Base-by-base conservation (phyloP, 35 echinoderm and acorn worm species). In the Strongylocentrotus purpuratus region DNA sequence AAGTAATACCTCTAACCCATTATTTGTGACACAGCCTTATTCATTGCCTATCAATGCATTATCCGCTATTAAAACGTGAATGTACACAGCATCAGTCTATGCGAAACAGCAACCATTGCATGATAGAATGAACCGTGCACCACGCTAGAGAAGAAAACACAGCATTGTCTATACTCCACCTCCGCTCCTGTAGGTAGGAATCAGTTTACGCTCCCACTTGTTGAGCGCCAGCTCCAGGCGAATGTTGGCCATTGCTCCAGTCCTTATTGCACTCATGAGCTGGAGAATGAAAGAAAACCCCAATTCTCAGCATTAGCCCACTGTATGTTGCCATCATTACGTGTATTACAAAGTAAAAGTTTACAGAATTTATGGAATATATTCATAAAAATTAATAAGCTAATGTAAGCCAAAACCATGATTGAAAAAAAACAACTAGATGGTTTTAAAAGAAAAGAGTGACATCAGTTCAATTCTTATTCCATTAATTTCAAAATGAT, bases 181-280 rank as follows among this genome's bases (percentile, higher is more conserved):
- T 60, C 97, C 97, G 88, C 97, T 97, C n/a, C 96, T 95, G 48
- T 96, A 92, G 10, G 98, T 97, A 8, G 97, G 60, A 31, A 97
- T 99, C 0, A 93, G 92, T 85, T 95, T 96, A 46, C 97, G 95
- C 46, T 98, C 98, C 87, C 95, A 95, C 87, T 94, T 97, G 48
- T 94, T 97, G 52, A 99, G 95, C n/a, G 96, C 98, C 12, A 94
- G 97, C 94, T 97, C 97, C 28, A 99, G 95, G 20, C 98, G 95
- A 78, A 97, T 94, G 88, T 99, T 97, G 35, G 98, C 96, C 95
- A 98, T 96, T 41, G 98, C 97, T 45, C 98, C 98, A 32, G 97
- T 99, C 90, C 95, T 99, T 47, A 99, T 91, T 61, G 98, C 98
- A 97, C 98, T 96, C 98, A 99, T 99, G 59, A 99, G 96, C 98